These are phyloP conservation scores for Papilio elwesi DNA, from an alignment of 2,888 invertebrate genomes.

Conservation along the genomic window DNA sequence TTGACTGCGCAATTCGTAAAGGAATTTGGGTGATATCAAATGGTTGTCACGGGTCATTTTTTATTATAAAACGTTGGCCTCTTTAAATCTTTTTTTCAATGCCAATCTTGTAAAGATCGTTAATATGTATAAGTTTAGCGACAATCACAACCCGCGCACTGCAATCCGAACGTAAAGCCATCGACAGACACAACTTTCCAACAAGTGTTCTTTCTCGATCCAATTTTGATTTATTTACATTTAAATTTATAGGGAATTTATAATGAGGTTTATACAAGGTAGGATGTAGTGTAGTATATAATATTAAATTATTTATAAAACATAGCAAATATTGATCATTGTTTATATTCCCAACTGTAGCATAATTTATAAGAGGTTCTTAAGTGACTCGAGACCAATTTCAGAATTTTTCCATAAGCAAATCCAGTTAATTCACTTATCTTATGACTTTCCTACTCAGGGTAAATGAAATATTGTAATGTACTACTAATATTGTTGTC, in stretches of 20 bases:
- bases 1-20: conserved; percentile 66
- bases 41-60: conserved; percentile 57
- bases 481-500: conserved; percentile 64
- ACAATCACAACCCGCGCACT: conserved; percentile 14
- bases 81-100: conserved; percentile 19
- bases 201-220: conserved; percentile 12
- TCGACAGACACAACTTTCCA: conserved; percentile 10
- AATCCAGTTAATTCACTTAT: conserved; percentile 68
- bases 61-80: conserved; percentile 36
- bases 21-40: conserved; percentile 84
- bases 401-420: conserved; percentile 68
- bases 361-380: conserved; percentile 70
- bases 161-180: conserved; percentile 15
- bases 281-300: conserved; percentile 78
- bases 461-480: conserved; percentile 70
- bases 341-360: conserved; percentile 60
- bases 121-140: not conserved
- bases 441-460: conserved; percentile 82
- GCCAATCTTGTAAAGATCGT: conserved; percentile 23
- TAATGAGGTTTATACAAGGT: conserved; percentile 84
- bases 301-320: conserved; percentile 70
- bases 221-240: conserved; percentile 48
- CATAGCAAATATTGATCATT: conserved; percentile 53
- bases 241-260: conserved; percentile 71
- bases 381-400: conserved; percentile 71